Percentiles rank a stretch among this genome's conserved stretches.
phyloP scores from a whole-genome alignment of 2,797 vertebrate genomes.

The Phrynocephalus guinanensis region DNA sequence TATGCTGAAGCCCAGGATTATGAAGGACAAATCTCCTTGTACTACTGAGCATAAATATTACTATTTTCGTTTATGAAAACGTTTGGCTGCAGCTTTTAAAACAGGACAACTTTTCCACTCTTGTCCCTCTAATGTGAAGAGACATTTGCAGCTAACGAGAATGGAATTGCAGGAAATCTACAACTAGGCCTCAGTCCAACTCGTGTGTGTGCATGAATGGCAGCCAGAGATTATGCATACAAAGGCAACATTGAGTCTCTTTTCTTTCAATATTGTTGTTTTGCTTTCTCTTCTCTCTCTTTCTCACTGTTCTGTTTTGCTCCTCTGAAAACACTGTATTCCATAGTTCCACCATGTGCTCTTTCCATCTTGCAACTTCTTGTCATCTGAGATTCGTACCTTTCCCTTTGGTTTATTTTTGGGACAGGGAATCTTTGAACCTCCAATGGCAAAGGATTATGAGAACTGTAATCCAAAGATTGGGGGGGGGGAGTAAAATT shows the following conservation, averaged over 20 bases:
- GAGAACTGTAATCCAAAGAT: neutral
- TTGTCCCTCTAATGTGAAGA: slow-evolving; percentile 1
- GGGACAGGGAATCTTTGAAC: neutral
- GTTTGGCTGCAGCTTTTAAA: slow-evolving; percentile 14
- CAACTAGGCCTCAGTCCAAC: neutral
- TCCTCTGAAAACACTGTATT: neutral
- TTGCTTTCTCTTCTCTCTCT: neutral
- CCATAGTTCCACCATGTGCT: neutral
- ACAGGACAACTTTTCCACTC: neutral
- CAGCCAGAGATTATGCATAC: neutral
- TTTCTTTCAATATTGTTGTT: neutral
- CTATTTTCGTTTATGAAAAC: neutral
- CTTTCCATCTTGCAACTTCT: neutral
- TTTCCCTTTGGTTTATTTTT: neutral
- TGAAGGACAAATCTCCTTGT: neutral
- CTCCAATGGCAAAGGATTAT: neutral
- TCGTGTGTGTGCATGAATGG: neutral
- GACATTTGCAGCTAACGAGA: slow-evolving; percentile 3
- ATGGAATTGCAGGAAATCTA: neutral
- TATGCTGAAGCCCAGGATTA: neutral
- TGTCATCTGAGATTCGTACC: neutral
- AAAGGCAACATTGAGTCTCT: neutral
- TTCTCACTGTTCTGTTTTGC: neutral
- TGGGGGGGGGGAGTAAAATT: neutral
- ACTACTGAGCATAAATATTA: neutral